Evolutionary conservation across 2,888 invertebrate species (phyloP).

Genomic region (Dicranocentrus wangi): DNA sequence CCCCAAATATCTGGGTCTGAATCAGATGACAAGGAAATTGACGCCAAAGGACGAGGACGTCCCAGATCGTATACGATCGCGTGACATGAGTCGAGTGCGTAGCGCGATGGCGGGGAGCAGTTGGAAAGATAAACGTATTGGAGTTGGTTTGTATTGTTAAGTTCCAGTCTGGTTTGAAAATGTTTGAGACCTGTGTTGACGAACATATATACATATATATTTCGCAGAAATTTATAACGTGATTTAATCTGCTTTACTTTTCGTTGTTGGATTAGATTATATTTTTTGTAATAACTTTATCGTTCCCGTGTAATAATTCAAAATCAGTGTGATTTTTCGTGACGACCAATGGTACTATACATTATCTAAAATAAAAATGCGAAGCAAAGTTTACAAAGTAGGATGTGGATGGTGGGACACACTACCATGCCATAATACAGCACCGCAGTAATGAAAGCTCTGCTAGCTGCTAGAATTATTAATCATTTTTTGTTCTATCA

Average conservation of each 20-base stretch:
- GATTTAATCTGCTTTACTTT: constrained; percentile 30
- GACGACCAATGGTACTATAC: too few species aligned
- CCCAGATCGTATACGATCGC: constrained; percentile 57
- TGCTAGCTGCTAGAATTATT: background rate
- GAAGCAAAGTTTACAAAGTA: background rate
- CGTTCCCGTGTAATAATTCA: constrained; percentile 25
- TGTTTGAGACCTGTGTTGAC: constrained; percentile 38
- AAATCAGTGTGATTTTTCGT: constrained; percentile 22
- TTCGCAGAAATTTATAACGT: constrained; percentile 3
- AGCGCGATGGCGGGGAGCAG: constrained; percentile 7
- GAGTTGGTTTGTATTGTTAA: background rate
- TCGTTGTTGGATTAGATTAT: constrained; percentile 27
- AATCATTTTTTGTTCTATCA: background rate
- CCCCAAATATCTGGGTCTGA: constrained; percentile 72
- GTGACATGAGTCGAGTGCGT: constrained; percentile 37
- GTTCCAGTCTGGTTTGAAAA: constrained; percentile 24
- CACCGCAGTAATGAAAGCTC: too few species aligned
- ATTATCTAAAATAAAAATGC: background rate
- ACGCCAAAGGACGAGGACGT: constrained; percentile 42
- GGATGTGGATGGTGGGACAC: background rate
- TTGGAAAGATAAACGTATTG: background rate
- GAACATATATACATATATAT: constrained; percentile 15
- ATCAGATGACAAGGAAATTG: constrained; percentile 9
- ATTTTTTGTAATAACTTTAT: constrained; percentile 34
- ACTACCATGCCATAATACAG: too few species aligned